Base-by-base conservation (phyloP, 2,797 vertebrate genomes). In the Hybognathus amarus region DNA sequence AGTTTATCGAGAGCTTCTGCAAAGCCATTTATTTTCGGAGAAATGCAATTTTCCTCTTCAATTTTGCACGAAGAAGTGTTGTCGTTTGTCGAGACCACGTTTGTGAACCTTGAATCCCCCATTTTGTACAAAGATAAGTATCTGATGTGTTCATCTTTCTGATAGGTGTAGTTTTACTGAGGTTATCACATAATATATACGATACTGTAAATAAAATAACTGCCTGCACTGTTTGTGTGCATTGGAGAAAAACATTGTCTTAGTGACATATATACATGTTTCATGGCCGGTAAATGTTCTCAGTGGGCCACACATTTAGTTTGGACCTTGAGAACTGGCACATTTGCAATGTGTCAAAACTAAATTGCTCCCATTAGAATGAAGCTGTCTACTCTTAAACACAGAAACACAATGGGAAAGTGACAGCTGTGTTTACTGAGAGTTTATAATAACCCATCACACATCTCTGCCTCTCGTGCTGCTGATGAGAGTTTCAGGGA, bases 401-500 rank as follows among this genome's bases (percentile, higher is more conserved):
- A 27, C 50, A 50, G 47, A 18, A 20, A 59, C n/a, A 76, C 52
- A 20, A 40, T 27, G 38, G 73, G 8, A 40, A 59, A 42, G n/a
- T 76, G 54, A 76, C 74, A 76, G 75, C 40, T 77, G 24, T 64
- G 75, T 63, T 64, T 77, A 63, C 75, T 64, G 24, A 75, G 74
- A 54, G 50, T 56, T 73, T 66, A 47, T 66, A 80, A 63, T 47
- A 64, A 74, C 42, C 56, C 27, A 77, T 77, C n/a, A 27, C 71
- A 63, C 40, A 38, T 79, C 70, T 73, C 45, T 83, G 50, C 68
- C 45, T 22, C 38, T 67, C 47, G 12, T 61, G 52, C 80, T 79
- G 64, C 70, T 83, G 74, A 77, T 80, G 86, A 77, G 42, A 52
- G 67, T 47, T 50, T 71, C 42, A 30, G 45, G 38, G 68, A 71